Evolutionary conservation across 2,797 vertebrate genomes (phyloP), one percentile per base, ranked within the genome.

Genomic region (Lophotriccus pileatus): DNA sequence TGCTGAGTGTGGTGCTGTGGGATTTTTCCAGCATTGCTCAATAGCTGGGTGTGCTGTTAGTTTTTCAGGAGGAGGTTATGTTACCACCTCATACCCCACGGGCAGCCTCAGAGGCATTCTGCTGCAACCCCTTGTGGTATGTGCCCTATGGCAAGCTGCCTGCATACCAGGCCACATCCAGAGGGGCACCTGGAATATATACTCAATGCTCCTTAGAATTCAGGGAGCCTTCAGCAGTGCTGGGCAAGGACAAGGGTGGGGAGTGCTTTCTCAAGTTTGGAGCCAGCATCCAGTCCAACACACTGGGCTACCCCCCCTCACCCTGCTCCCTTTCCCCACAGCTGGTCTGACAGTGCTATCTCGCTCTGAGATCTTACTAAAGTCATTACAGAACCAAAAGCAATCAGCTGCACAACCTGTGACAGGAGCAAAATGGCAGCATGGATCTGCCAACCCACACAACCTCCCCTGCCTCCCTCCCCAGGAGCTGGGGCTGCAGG

Each of bases 341-440:
- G 49, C 25, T 67, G 34, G 10, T 46, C 39, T 55, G 41, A 62
- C 52, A 81, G 39, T 39, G 24, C 30, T 25, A 1, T 58, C 47
- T 60, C 20, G 5, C 72, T 23, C 23, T 0, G 1, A 78, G 36
- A 36, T 39, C 37, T 56, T 55, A 17, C 41, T 72, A 30, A 81
- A 74, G 43, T 22, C 19, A 14, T 28, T 55, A 30, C 44, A 89
- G 75, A 94, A 12, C 7, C 53, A 74, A 62, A 63, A 91, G 13
- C 32, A 78, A 44, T 34, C 66, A 72, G 10, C 46, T 47, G 41
- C 62, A 67, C 47, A 70, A 36, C n/a, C 52, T 36, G 24, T 0
- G 0, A 43, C 27, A 32, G 4, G 20, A 79, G 4, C 27, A 43
- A 62, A 22, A 15, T 2, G 0, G 22, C 28, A 34, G 58, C 0